Evolutionary conservation across 2,888 invertebrate species (phyloP), one percentile per base, ranked within the genome.

Genomic region (Lasioglossum calceatum): DNA sequence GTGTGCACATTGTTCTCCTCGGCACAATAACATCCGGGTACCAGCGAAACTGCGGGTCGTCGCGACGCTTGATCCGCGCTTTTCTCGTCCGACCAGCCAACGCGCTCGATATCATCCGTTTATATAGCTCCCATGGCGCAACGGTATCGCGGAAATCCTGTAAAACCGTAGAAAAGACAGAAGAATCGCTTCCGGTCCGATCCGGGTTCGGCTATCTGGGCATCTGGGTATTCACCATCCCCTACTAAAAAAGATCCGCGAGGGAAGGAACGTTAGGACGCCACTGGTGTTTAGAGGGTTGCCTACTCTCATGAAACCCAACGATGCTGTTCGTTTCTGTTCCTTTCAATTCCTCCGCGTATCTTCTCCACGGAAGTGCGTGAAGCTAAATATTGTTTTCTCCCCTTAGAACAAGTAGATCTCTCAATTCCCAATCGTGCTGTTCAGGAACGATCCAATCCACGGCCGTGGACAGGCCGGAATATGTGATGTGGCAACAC

Each of bases 221-320:
- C 54, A 74, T 74, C 79, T 79, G 44, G 39, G 23, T 27, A 64
- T 77, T 77, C 77, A 16, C 23, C 50, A 67, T 67, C 39, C n/a
- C 12, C 50, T 4, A 39, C 8, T 23, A 64, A 23, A 50, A 77
- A 50, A 67, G 39, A 4, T 50, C 67, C 42, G 23, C 0, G 36
- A 61, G 23, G 32, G 74, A 67, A 77, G 39, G 47, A 4, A 32
- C 23, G 67, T 23, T 77, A 1, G 67, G 77, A 67, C 54, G 32
- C 47, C 47, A 16, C 4, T 5, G 4, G 39, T 77, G 36, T 47
- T 47, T 27, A 47, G 32, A 23, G 42, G 50, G 77, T 50, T 67
- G 5, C 10, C 58, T 75, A 4, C 27, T 39, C 42, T 10, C 75
- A 76, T 76, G 27, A 27, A 61, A 27, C n/a, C 19, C 0, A 42